A percentile compares a stretch with the other conserved stretches of the same genome.
Conservation (phyloP, 2,113 vertebrate genomes). For the Danionella cerebrum region DNA sequence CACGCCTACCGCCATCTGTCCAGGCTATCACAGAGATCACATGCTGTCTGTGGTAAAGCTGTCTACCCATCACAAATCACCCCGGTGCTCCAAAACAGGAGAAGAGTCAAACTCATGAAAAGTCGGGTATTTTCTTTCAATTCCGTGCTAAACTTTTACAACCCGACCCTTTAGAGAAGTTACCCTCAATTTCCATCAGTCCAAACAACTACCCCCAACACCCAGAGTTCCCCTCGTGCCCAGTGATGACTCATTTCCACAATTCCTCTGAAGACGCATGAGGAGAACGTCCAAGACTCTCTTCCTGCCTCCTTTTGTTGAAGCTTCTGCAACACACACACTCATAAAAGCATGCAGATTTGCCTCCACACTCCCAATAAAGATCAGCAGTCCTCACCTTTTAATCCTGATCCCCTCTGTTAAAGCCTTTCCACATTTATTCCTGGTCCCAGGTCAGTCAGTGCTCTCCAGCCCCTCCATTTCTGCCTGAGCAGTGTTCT, state of each 20-base stretch:
- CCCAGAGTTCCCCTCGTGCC: constrained; percentile 7
- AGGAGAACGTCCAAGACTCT: neutral
- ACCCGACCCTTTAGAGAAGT: neutral
- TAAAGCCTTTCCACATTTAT: constrained; percentile 44
- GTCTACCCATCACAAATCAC: neutral
- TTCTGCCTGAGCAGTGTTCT: constrained; percentile 56
- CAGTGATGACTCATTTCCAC: constrained; percentile 35
- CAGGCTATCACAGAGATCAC: constrained; percentile 16
- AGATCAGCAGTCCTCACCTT: constrained; percentile 56
- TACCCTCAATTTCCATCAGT: no score
- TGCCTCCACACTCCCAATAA: neutral
- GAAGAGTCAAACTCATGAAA: neutral
- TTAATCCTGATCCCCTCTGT: constrained; percentile 57
- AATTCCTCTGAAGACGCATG: neutral
- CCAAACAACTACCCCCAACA: neutral
- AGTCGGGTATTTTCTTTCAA: neutral
- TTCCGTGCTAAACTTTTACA: neutral
- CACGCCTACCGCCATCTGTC: constrained; percentile 34
- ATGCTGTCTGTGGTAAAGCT: neutral
- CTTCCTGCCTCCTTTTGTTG: neutral
- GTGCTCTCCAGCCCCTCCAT: constrained; percentile 62
- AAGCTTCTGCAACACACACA: neutral
- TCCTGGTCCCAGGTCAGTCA: constrained; percentile 55
- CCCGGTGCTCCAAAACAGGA: neutral
- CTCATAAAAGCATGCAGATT: constrained; percentile 18